Base-by-base conservation (phyloP, 2,113 vertebrate species). In the Smithornis capensis region DNA sequence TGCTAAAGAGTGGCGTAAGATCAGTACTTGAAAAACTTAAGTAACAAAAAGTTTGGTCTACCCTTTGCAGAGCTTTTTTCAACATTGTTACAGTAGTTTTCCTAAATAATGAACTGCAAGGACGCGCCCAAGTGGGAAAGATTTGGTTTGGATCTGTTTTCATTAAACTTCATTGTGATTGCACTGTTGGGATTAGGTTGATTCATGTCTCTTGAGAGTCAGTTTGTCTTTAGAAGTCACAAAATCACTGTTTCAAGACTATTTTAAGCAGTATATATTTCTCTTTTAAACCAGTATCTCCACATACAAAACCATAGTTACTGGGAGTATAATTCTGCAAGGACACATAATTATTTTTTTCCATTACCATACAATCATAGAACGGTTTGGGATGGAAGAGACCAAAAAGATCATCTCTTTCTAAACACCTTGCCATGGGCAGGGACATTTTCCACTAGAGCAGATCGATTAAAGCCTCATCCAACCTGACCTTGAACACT, bases 391-490 rank as follows among this genome's bases (percentile, higher is more conserved):
- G 17, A 33, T 33, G 25, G 38, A 76, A 59, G 13, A 11, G 21
- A 42, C 10, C 10, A 9, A 22, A 59, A 59, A 50, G 6, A 42
- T 25, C 10, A 50, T 7, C 8, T 38, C 14, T 4, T 59, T 42
- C 35, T 25, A 42, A 19, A 1, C 5, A 5, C 6, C 8, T 1
- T 31, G 19, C 28, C 29, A 19, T 12, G 14, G 19, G 12, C 24
- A 65, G 29, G 4, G 9, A 35, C 15, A n/a, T 1, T 2, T 75
- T n/a, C 24, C 24, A 29, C 42, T 9, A 3, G 1, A 1, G 40
- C 69, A 65, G 11, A 18, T 5, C 28, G 9, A n/a, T 40, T 19
- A 3, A 3, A 64, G 15, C 5, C 13, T 19, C 5, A 10, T 35
- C 19, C 31, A 18, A 17, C 12, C 31, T 21, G 3, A 2, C 44